Evolutionary conservation across 2,113 vertebrate species (phyloP).

Genomic region (Neolamprologus tretocephalus): DNA sequence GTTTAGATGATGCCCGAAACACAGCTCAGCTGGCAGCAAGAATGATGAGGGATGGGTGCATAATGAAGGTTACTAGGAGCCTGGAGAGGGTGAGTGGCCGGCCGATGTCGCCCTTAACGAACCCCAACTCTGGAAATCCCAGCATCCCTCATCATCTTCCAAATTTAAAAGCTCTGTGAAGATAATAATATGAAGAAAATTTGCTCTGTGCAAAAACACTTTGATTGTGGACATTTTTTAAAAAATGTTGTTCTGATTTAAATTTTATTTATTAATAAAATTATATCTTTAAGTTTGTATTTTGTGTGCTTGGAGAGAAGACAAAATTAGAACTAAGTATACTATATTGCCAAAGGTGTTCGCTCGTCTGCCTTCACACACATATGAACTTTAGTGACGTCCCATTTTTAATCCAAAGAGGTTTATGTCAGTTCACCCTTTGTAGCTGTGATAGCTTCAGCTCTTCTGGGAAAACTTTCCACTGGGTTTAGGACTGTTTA

Average conservation of each 20-base stretch:
- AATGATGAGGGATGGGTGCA: constrained; percentile 88
- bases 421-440: background rate
- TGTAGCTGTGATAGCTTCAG: background rate
- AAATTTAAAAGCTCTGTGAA: background rate
- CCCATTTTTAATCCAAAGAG: background rate
- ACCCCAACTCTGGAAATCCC: background rate
- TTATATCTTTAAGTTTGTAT: background rate
- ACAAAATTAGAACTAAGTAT: background rate
- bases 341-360: background rate
- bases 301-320: background rate
- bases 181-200: background rate
- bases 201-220: background rate
- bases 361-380: background rate
- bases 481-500: background rate
- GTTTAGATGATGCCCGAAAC: constrained; percentile 89
- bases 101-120: background rate
- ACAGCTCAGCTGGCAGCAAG: constrained; percentile 85
- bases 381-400: background rate
- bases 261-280: background rate
- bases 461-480: background rate
- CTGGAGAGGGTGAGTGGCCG: constrained; percentile 82
- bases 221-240: background rate
- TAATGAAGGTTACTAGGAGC: constrained; percentile 83
- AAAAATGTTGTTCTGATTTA: background rate
- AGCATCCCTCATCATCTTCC: background rate